These are phyloP conservation scores for Bombus waltoni DNA, from an alignment of 1,140 invertebrate genomes.

Conservation along the genomic window DNA sequence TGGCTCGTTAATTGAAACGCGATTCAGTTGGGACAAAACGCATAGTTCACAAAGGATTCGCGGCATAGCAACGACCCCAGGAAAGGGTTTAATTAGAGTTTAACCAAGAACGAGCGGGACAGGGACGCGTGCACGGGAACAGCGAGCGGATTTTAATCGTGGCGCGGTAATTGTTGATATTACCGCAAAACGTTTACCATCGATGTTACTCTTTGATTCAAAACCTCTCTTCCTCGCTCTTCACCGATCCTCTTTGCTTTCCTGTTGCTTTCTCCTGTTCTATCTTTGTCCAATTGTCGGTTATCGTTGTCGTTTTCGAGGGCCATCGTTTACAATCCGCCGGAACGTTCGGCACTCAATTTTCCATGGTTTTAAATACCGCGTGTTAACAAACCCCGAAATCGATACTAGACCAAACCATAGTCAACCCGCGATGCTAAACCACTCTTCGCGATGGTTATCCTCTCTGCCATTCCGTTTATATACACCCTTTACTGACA, in stretches of 20 bases:
- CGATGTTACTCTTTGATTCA: slow-evolving; percentile 21
- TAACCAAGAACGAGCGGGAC: slow-evolving; percentile 12
- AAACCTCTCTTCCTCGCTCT: not conserved
- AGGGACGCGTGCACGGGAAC: not conserved
- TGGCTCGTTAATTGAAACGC: slow-evolving; percentile 14
- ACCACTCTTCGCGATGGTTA: not conserved
- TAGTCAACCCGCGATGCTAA: not conserved
- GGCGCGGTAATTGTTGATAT: slow-evolving; percentile 28
- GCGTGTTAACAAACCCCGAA: slow-evolving; percentile 9
- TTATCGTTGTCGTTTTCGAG: not conserved
- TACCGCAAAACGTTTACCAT: slow-evolving; percentile 14
- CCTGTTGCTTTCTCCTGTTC: not conserved
- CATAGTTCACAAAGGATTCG: slow-evolving; percentile 14
- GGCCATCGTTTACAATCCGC: not conserved
- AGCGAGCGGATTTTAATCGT: slow-evolving; percentile 23
- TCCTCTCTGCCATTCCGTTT: not conserved
- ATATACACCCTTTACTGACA: slow-evolving; percentile 8
- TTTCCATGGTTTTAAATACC: slow-evolving; percentile 33
- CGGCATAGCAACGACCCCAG: not conserved
- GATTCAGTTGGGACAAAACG: slow-evolving; percentile 22
- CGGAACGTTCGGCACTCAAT: slow-evolving; percentile 9
- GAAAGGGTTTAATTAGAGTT: slow-evolving; percentile 42
- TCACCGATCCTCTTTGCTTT: not conserved
- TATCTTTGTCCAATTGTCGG: not conserved
- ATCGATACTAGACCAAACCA: slow-evolving; percentile 3